Evolutionary conservation across 2,797 vertebrate species (phyloP), one percentile per base, ranked within the genome.

Genomic region (Sparus aurata): DNA sequence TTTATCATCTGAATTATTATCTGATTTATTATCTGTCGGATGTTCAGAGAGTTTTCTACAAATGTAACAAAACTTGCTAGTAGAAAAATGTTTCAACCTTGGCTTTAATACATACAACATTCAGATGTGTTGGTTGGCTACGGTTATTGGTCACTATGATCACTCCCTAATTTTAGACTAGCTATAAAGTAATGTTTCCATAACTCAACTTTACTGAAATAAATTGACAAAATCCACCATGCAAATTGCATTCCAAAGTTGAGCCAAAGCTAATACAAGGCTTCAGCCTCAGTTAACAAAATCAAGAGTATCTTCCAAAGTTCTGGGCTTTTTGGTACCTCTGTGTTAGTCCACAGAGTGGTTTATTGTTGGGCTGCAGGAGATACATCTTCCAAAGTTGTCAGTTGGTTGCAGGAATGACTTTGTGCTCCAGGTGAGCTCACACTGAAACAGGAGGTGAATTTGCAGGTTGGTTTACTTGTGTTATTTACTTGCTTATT

Each of bases 211-310:
- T 0, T 10, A 63, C 20, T 59, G 12, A 46, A 20, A 53, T 27
- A 58, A 43, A 68, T 46, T 18, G 25, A 65, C 54, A 60, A 30
- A 73, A 73, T 59, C n/a, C 41, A 61, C 7, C 2, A 3, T 45
- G 20, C 23, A 65, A 55, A 74, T 70, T 61, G 41, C 60, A 23
- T 64, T 58, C 45, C 57, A 30, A 38, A 18, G n/a, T 38, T 27
- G n/a, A 57, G 59, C 60, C 64, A 47, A 63, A 55, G 70, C 30
- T 66, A 57, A 70, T 57, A 66, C 25, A 65, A 43, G 58, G 50
- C 53, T 34, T 72, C 20, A 41, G 38, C 49, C 52, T 67, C 38
- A 34, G 43, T 52, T 25, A 52, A 30, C 12, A 45, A 27, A 45
- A 65, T 60, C 17, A 69, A 64, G 15, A 9, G 23, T 65, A 20